Evolutionary conservation across 2,888 invertebrate species (phyloP).

Genomic region (Drosophila koepferae): DNA sequence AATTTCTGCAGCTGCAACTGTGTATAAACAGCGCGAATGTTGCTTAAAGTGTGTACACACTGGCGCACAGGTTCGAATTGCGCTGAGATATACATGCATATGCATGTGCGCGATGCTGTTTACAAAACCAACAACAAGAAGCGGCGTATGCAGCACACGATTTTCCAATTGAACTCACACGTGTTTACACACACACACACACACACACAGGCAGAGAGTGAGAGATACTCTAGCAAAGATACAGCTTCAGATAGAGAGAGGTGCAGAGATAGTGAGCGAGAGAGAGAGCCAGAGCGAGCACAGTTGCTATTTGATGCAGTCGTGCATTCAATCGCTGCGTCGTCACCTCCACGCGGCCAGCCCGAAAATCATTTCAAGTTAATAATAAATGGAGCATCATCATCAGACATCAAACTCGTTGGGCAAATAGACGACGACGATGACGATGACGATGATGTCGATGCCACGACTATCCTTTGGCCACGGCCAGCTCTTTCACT

Average conservation of each 20-base stretch:
- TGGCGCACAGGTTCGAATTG: conserved; percentile 29
- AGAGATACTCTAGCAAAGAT: conserved; percentile 14
- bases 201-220: conserved; percentile 40
- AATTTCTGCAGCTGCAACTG: conserved; percentile 11
- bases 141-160: conserved; percentile 81
- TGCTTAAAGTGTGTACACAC: conserved; percentile 64
- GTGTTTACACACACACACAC: conserved; percentile 67
- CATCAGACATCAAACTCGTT: conserved; percentile 78
- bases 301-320: conserved; percentile 76
- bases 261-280: conserved; percentile 17
- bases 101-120: conserved; percentile 56
- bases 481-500: conserved; percentile 18
- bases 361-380: conserved; percentile 82
- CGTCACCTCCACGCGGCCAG: conserved; percentile 77
- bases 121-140: conserved; percentile 61
- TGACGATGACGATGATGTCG: conserved; percentile 7
- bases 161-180: conserved; percentile 84
- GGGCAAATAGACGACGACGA: conserved; percentile 60
- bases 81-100: conserved; percentile 46
- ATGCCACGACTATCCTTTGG: conserved; percentile 49
- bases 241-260: conserved; percentile 21
- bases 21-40: conserved; percentile 22
- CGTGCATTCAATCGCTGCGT: conserved; percentile 84
- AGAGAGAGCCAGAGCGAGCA: conserved; percentile 7
- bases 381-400: conserved; percentile 83